Evolutionary conservation across 2,888 invertebrate species (phyloP).

Genomic region (Pocota personata): DNA sequence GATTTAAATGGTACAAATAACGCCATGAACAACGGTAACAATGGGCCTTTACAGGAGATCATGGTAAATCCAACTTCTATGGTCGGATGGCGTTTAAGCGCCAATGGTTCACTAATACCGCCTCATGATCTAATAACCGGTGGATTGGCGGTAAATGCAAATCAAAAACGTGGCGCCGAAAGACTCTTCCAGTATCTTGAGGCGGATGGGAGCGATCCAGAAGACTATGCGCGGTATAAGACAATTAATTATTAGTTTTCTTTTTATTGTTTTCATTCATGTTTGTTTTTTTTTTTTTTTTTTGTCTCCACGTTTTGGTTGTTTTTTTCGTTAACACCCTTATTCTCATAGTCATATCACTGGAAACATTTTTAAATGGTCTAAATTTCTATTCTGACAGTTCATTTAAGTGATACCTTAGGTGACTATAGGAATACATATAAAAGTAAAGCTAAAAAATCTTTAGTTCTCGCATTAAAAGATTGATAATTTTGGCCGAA

Average conservation of each 20-base stretch:
- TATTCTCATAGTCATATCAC: no score
- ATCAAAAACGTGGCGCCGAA: constrained; percentile 86
- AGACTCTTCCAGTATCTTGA: constrained; percentile 89
- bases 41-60: constrained; percentile 82
- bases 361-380: no score
- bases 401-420: no score
- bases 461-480: no score
- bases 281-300: constrained; percentile 10
- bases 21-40: constrained; percentile 75
- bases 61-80: constrained; percentile 82
- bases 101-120: constrained; percentile 82
- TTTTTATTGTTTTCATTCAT: no score
- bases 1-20: constrained; percentile 79
- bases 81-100: constrained; percentile 83
- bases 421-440: no score
- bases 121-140: constrained; percentile 82
- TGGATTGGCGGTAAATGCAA: constrained; percentile 80
- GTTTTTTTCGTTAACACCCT: constrained; percentile 3
- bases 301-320: background rate
- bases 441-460: no score
- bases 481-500: no score
- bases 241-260: constrained; percentile 17
- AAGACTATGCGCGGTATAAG: constrained; percentile 83
- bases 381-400: no score
- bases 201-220: constrained; percentile 89